Conservation (phyloP, 2,888 invertebrate species). For the Aplocera efformata region DNA sequence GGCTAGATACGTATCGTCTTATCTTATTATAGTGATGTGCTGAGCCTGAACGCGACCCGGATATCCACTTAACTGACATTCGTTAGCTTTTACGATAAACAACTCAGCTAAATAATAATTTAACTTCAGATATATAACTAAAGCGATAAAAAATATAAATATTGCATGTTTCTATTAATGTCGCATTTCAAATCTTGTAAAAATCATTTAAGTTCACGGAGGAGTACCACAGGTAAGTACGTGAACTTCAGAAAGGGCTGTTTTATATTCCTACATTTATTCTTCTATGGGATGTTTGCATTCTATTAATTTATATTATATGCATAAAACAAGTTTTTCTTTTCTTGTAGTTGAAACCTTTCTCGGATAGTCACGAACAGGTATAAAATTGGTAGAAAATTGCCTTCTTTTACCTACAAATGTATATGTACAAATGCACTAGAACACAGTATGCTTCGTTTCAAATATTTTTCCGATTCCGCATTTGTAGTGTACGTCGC, state of each 20-base stretch:
- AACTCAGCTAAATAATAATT: not conserved
- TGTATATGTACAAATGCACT: constrained; percentile 46
- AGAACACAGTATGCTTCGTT: constrained; percentile 39
- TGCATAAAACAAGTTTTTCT: constrained; percentile 42
- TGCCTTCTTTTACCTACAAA: constrained; percentile 47
- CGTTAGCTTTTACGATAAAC: constrained; percentile 5
- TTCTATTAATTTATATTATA: constrained; percentile 19
- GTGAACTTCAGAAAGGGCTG: not conserved
- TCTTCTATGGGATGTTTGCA: constrained; percentile 8
- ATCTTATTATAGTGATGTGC: constrained; percentile 51
- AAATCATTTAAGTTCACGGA: constrained; percentile 12
- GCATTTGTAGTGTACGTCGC: constrained; percentile 36
- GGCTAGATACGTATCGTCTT: constrained; percentile 40
- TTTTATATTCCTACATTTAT: constrained; percentile 4
- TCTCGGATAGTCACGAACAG: constrained; percentile 79
- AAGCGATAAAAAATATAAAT: not conserved
- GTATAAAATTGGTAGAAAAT: constrained; percentile 65
- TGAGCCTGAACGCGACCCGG: constrained; percentile 24
- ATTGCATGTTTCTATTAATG: constrained; percentile 1
- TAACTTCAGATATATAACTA: not conserved
- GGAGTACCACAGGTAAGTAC: constrained; percentile 22
- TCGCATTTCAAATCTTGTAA: not conserved
- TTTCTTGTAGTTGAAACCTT: constrained; percentile 79
- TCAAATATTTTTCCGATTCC: constrained; percentile 26
- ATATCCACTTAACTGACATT: constrained; percentile 7